Evolutionary conservation across 2,113 vertebrate species (phyloP).

Genomic region (Turdus rufiventris): DNA sequence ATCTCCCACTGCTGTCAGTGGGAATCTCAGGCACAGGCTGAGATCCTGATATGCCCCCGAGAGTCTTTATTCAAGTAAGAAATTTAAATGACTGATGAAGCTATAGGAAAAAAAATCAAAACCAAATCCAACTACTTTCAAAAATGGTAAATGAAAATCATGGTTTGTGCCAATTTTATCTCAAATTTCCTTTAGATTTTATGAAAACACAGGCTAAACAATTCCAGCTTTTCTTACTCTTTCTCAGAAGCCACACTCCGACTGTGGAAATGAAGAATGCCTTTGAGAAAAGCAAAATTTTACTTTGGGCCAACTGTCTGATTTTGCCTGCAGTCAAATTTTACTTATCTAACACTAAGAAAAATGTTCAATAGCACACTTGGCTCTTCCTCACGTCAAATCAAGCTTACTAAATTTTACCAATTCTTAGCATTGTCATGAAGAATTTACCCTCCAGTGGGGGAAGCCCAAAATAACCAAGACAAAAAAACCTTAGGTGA

Average conservation of each 20-base stretch:
- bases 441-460: not conserved
- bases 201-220: not conserved
- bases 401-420: not conserved
- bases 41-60: not conserved
- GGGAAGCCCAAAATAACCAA: not conserved
- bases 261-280: conserved; percentile 1
- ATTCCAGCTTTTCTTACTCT: not conserved
- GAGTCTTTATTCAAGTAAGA: conserved; percentile 5
- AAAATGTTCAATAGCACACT: not conserved
- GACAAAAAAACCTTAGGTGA: not conserved
- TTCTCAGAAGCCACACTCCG: not conserved
- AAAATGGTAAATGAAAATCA: not conserved
- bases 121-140: not conserved
- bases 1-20: conserved; percentile 34
- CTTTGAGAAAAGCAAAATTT: not conserved
- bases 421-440: not conserved
- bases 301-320: not conserved
- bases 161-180: not conserved
- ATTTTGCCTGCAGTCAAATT: not conserved
- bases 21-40: not conserved
- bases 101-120: not conserved
- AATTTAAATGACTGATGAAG: conserved; percentile 11
- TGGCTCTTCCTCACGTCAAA: not conserved
- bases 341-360: not conserved
- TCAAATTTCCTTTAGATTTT: not conserved